These are phyloP conservation scores for Calliphora vomitoria DNA, from an alignment of 2,888 invertebrate genomes.

Conservation along the genomic window DNA sequence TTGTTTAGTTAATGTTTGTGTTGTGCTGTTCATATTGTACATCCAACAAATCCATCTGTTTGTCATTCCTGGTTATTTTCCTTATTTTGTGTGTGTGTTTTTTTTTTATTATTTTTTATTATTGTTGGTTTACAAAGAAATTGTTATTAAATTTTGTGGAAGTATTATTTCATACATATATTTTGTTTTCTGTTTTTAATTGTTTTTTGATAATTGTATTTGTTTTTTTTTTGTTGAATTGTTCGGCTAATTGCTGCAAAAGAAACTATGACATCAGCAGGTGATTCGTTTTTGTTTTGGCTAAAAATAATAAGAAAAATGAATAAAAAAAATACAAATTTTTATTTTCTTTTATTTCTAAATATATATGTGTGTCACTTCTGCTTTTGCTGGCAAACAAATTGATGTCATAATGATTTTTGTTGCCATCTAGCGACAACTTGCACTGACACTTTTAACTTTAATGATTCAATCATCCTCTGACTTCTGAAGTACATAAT, in stretches of 20 bases:
- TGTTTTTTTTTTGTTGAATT: conserved; percentile 25
- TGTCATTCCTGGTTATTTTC: conserved; percentile 44
- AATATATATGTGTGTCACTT: conserved; percentile 18
- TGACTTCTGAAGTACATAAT: conserved; percentile 51
- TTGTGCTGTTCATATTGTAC: not conserved
- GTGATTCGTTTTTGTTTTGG: conserved; percentile 33
- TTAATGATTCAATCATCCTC: conserved; percentile 64
- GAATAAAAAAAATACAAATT: conserved; percentile 3
- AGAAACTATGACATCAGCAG: conserved; percentile 72
- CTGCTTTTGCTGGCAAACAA: not conserved
- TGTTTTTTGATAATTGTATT: conserved; percentile 43
- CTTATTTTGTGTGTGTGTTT: conserved; percentile 18
- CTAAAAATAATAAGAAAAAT: conserved; percentile 6
- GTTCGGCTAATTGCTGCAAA: conserved; percentile 57
- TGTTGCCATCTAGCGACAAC: conserved; percentile 43
- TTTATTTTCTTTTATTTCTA: conserved; percentile 36
- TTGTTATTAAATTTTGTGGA: conserved; percentile 23
- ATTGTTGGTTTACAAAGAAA: conserved; percentile 52
- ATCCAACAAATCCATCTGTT: conserved; percentile 27
- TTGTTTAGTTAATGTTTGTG: conserved; percentile 30
- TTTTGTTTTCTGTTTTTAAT: conserved; percentile 6
- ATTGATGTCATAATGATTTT: conserved; percentile 62
- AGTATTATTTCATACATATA: conserved; percentile 18
- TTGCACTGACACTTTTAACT: conserved; percentile 39
- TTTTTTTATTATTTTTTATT: no score